Evolutionary conservation across 1,140 invertebrate species (phyloP).

Genomic region (Aphelenchoides fujianensis): DNA sequence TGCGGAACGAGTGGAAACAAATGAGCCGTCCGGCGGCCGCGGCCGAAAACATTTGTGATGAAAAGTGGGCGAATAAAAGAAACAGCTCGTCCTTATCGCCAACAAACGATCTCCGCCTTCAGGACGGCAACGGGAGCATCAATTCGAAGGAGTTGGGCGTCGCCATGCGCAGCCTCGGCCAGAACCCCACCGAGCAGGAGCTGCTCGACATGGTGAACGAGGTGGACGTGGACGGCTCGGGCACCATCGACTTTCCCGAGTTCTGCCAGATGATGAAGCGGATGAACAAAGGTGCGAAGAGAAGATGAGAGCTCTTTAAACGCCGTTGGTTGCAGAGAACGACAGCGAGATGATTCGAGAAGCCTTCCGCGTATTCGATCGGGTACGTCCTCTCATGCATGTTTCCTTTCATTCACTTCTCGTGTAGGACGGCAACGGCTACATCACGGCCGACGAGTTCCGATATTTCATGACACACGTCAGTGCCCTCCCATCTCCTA

Average conservation of each 20-base stretch:
- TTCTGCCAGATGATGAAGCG: slow-evolving; percentile 63
- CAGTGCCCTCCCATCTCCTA: too few relatives aligned
- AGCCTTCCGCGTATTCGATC: slow-evolving; percentile 60
- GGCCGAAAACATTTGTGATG: too few relatives aligned
- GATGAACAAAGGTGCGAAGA: slow-evolving; percentile 54
- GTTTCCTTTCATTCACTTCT: too few relatives aligned
- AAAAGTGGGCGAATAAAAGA: too few relatives aligned
- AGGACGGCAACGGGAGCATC: slow-evolving; percentile 62
- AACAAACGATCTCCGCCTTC: too few relatives aligned
- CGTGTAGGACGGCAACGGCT: slow-evolving; percentile 62
- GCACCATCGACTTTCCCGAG: slow-evolving; percentile 60
- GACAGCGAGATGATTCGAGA: slow-evolving; percentile 61
- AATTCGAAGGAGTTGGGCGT: slow-evolving; percentile 62
- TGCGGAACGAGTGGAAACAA: too few relatives aligned
- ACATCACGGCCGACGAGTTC: slow-evolving; percentile 60
- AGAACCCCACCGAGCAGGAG: slow-evolving; percentile 62
- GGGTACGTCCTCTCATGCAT: too few relatives aligned
- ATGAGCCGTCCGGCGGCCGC: too few relatives aligned
- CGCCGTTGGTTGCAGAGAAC: slow-evolving; percentile 43
- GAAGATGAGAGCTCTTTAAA: background rate
- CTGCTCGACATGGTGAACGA: slow-evolving; percentile 62
- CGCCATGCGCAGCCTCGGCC: slow-evolving; percentile 59
- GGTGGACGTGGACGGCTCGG: slow-evolving; percentile 59
- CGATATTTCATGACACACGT: slow-evolving; percentile 30
- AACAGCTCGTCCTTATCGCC: too few relatives aligned